These are phyloP conservation scores for Scortum barcoo DNA, from an alignment of 2,113 vertebrate species.

Conservation along the genomic window DNA sequence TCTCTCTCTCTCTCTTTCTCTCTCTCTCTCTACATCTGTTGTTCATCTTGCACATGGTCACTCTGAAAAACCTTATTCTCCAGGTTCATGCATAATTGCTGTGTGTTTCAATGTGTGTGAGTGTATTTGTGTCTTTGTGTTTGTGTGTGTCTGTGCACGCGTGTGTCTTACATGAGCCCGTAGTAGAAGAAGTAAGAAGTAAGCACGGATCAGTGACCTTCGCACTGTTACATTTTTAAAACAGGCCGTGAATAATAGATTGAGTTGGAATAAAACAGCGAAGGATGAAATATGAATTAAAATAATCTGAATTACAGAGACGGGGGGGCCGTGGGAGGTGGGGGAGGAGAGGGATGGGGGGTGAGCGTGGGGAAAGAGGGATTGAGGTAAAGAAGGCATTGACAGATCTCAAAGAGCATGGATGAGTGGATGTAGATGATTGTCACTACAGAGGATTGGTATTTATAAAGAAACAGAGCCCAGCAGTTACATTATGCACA, in stretches of 20 bases:
- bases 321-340: neutral
- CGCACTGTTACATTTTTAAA: slow-evolving; percentile 76
- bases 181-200: slow-evolving; percentile 20
- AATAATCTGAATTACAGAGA: slow-evolving; percentile 68
- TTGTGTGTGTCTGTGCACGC: neutral
- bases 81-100: slow-evolving; percentile 46
- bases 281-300: slow-evolving; percentile 73
- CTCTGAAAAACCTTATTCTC: slow-evolving; percentile 12
- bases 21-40: slow-evolving; percentile 1
- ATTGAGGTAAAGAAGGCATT: neutral
- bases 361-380: neutral
- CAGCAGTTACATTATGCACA: neutral
- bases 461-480: slow-evolving; percentile 27
- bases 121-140: slow-evolving; percentile 35
- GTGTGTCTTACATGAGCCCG: slow-evolving; percentile 23
- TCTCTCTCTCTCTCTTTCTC: neutral
- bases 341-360: neutral
- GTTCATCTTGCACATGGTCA: neutral
- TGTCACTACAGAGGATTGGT: slow-evolving; percentile 15
- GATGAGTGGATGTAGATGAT: slow-evolving; percentile 38
- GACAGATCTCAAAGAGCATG: slow-evolving; percentile 59
- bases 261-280: slow-evolving; percentile 66
- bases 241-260: slow-evolving; percentile 74
- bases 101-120: slow-evolving; percentile 27
- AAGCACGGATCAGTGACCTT: slow-evolving; percentile 72